These are phyloP conservation scores for Drosophila burlai DNA, from an alignment of 1,140 invertebrate genomes.

Conservation along the genomic window DNA sequence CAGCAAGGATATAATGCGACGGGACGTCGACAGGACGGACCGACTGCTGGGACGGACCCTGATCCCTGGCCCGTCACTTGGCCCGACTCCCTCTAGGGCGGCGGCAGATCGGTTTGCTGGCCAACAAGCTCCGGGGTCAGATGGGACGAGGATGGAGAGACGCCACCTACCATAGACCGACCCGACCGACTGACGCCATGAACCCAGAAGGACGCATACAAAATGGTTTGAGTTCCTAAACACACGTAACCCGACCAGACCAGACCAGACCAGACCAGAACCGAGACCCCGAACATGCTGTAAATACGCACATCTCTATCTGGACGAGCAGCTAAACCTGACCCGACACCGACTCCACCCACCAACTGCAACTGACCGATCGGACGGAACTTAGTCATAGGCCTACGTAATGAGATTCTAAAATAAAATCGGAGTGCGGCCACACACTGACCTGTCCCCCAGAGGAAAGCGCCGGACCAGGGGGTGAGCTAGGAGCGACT, in stretches of 20 bases:
- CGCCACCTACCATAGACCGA: constrained; percentile 27
- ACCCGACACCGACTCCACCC: background rate
- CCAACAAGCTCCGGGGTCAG: constrained; percentile 20
- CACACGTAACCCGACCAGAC: constrained; percentile 65
- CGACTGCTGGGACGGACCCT: background rate
- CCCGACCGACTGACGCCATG: constrained; percentile 45
- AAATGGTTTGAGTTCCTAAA: constrained; percentile 82
- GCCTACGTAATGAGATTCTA: constrained; percentile 59
- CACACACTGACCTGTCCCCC: constrained; percentile 1
- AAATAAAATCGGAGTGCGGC: constrained; percentile 12
- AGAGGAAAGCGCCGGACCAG: background rate
- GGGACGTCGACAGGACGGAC: background rate
- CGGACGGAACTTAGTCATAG: constrained; percentile 50
- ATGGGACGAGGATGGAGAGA: constrained; percentile 7
- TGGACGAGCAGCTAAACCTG: constrained; percentile 39
- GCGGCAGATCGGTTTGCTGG: constrained; percentile 13
- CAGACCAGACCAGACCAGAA: background rate
- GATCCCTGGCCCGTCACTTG: constrained; percentile 7
- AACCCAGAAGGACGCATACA: constrained; percentile 53
- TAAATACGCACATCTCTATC: constrained; percentile 72
- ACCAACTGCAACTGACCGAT: constrained; percentile 20
- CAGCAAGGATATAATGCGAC: constrained; percentile 1
- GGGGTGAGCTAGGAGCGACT: constrained; percentile 5
- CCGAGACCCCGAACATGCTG: constrained; percentile 52
- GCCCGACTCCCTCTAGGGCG: background rate